A percentile compares a stretch with the other conserved stretches of the same genome.
Evolutionary conservation across 1,140 invertebrate species (phyloP).

Genomic region (Tetraneura akinire): DNA sequence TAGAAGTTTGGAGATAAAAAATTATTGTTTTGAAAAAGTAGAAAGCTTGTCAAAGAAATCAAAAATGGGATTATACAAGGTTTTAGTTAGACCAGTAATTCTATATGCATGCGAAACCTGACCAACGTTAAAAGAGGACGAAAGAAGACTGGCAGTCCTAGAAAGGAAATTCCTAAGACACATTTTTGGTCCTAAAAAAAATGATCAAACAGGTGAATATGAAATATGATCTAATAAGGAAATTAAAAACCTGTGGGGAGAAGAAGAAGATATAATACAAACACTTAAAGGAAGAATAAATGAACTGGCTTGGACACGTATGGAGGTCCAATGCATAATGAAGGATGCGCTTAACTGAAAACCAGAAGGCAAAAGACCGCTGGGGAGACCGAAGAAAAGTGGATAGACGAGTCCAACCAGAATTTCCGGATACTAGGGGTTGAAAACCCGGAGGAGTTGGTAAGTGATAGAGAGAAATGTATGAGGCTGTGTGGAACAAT

Average conservation of each 20-base stretch:
- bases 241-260: not conserved
- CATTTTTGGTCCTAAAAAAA: not conserved
- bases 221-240: slow-evolving; percentile 12
- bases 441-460: not conserved
- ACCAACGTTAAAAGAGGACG: no score
- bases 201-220: slow-evolving; percentile 16
- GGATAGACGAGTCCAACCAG: slow-evolving; percentile 8
- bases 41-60: not conserved
- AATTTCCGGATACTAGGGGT: slow-evolving; percentile 5
- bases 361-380: not conserved
- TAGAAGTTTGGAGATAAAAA: not conserved
- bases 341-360: not conserved
- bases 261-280: not conserved
- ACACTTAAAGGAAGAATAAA: slow-evolving; percentile 2
- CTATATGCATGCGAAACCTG: not conserved
- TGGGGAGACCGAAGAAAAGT: not conserved
- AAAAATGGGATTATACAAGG: not conserved
- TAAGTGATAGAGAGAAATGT: slow-evolving; percentile 4
- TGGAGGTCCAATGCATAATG: not conserved
- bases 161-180: not conserved
- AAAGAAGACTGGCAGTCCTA: not conserved
- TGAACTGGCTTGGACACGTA: not conserved
- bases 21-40: not conserved
- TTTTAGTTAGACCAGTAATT: not conserved
- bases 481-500: not conserved